Conservation (phyloP, 2,113 vertebrate genomes). For the Pionites leucogaster region DNA sequence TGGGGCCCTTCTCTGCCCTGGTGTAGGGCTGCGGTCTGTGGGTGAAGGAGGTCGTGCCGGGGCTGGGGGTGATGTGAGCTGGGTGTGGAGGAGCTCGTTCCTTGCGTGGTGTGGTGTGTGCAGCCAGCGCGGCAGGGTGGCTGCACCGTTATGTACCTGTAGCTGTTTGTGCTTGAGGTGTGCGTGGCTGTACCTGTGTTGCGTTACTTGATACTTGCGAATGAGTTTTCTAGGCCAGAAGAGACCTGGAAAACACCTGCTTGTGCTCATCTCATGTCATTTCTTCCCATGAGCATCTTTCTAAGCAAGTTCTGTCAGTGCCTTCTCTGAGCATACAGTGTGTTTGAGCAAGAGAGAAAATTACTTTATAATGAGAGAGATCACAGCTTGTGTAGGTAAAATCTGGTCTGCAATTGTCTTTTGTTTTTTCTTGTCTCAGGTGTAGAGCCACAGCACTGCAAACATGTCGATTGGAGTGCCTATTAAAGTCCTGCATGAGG, state of each 20-base stretch:
- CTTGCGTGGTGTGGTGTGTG: not conserved
- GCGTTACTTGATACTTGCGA: rapidly evolving
- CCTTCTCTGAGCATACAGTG: rapidly evolving
- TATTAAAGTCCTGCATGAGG: slow-evolving; percentile 98
- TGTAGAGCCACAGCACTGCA: not conserved
- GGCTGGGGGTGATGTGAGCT: no score
- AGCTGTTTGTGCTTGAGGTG: rapidly evolving
- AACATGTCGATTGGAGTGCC: slow-evolving; percentile 96
- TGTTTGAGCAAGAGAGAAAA: not conserved
- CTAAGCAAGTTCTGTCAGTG: not conserved
- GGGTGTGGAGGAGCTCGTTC: rapidly evolving
- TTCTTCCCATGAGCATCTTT: rapidly evolving
- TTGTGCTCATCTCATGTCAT: rapidly evolving
- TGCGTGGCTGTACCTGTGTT: rapidly evolving
- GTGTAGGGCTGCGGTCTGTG: not conserved
- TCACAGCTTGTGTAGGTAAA: not conserved
- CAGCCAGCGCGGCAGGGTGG: not conserved
- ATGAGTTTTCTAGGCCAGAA: not conserved
- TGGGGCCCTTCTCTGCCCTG: not conserved
- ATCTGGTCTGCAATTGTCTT: rapidly evolving
- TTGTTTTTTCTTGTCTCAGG: not conserved
- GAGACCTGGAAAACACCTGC: rapidly evolving
- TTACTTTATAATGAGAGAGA: rapidly evolving
- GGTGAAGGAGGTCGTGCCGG: not conserved
- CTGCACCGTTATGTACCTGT: rapidly evolving